Base-by-base conservation (phyloP, 1,140 invertebrate species). In the Pectinophora gossypiella region DNA sequence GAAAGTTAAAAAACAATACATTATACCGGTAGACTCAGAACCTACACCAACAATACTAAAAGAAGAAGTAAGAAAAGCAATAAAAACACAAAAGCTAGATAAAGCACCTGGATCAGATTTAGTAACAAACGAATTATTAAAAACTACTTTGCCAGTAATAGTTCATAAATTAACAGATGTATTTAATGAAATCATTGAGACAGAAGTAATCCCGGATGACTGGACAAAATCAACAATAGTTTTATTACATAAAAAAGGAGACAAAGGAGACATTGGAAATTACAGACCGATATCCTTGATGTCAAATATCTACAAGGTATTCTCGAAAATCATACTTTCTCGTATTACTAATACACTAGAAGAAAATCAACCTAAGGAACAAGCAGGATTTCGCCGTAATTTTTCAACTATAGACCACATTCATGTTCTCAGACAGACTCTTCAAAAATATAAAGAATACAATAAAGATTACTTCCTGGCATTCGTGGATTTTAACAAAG, bases 401-500 rank as follows among this genome's bases (percentile, higher is more conserved):
- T 38, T 38, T n/a, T 38, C 35, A 38, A 38, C 35, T 9, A 15
- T 38, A 15, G 35, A 38, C 35, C 35, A 38, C 13, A 10, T 38
- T 38, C 35, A 38, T 15, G 13, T 15, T 15, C 3, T 38, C 3
- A 46, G 16, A 42, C 57, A 59, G 21, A 32, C 51, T 16, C n/a
- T 59, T 16, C 36, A 60, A 53, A 59, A 59, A 42, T 56, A 51
- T 13, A 54, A 20, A 18, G 55, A 64, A 54, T 56, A 54, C 13
- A 54, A 56, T 15, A 59, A 56, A 51, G 27, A 5, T 15, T 54
- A 43, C n/a, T 60, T 57, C 40, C 1, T 64, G 15, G 47, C 19
- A 0, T 60, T 64, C n/a, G 46, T 64, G 6, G 54, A 60, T 38
- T 64, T 35, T 20, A 57, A 56, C 27, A 64, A 59, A 45, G 57